phyloP scores from a whole-genome alignment of 1,140 invertebrate genomes.

The Armadillidium nasatum region DNA sequence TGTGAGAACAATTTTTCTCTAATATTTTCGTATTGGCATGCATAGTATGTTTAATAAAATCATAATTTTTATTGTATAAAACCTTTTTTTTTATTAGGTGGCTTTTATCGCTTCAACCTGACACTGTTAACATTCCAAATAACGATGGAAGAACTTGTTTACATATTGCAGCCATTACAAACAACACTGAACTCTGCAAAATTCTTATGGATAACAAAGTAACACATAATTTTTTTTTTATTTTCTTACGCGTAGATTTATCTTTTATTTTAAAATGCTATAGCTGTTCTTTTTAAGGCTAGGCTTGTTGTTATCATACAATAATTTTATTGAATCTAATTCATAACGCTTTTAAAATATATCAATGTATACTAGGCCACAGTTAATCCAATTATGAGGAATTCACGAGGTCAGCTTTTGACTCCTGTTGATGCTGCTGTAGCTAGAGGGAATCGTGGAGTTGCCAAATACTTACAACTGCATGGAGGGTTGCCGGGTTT shows the following conservation, averaged over 20 bases:
- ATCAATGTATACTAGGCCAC: slow-evolving; percentile 21
- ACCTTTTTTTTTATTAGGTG: slow-evolving; percentile 53
- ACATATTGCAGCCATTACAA: slow-evolving; percentile 89
- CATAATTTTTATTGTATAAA: no score
- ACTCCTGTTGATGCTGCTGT: slow-evolving; percentile 87
- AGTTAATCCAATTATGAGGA: slow-evolving; percentile 75
- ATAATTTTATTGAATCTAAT: no score
- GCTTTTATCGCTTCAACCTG: slow-evolving; percentile 74
- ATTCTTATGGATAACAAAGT: slow-evolving; percentile 48
- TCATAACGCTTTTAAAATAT: no score
- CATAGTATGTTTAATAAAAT: no score
- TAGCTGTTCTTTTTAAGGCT: no score
- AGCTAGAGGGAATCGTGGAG: slow-evolving; percentile 74
- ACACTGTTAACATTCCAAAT: slow-evolving; percentile 80
- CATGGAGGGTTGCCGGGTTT: slow-evolving; percentile 76
- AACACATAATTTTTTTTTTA: no score
- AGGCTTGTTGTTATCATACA: no score
- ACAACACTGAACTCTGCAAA: slow-evolving; percentile 91
- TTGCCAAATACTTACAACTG: slow-evolving; percentile 86
- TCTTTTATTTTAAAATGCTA: no score
- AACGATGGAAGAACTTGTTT: slow-evolving; percentile 86
- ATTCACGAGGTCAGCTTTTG: slow-evolving; percentile 71
- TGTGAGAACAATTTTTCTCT: slow-evolving; percentile 47
- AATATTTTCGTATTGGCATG: no score
- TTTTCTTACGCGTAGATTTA: no score